Percentiles rank a stretch among this genome's conserved stretches.
Conservation (phyloP, 2,113 vertebrate species). For the Ascaphus truei region DNA sequence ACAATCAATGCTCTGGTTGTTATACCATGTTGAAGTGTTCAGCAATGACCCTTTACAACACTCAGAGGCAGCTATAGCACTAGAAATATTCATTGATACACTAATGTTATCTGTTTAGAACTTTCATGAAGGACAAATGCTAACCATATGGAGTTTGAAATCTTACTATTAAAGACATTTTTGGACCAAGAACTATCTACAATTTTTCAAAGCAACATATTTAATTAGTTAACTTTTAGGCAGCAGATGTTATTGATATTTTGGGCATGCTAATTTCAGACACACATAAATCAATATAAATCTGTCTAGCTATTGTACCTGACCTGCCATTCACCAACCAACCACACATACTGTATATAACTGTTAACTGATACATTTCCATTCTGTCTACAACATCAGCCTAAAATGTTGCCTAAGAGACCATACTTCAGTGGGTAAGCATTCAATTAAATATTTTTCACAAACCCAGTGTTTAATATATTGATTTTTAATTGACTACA, state of each 20-base stretch:
- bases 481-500: too few species aligned
- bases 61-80: too few species aligned
- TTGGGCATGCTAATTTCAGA: slow-evolving; percentile 26
- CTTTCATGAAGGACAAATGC: too few species aligned
- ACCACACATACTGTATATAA: slow-evolving; percentile 18
- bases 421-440: not conserved
- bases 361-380: slow-evolving; percentile 4
- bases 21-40: too few species aligned
- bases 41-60: too few species aligned
- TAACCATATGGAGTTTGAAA: too few species aligned
- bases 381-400: not conserved
- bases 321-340: slow-evolving; percentile 26
- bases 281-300: slow-evolving; percentile 19
- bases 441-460: too few species aligned
- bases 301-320: slow-evolving; percentile 18
- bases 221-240: slow-evolving; percentile 1
- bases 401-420: not conserved
- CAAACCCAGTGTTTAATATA: too few species aligned
- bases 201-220: not conserved
- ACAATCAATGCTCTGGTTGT: too few species aligned
- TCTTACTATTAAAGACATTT: too few species aligned
- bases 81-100: too few species aligned
- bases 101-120: too few species aligned
- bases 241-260: slow-evolving; percentile 18
- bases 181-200: not conserved